Conservation (phyloP, 2,888 invertebrate genomes). For the Uropetala carovei region DNA sequence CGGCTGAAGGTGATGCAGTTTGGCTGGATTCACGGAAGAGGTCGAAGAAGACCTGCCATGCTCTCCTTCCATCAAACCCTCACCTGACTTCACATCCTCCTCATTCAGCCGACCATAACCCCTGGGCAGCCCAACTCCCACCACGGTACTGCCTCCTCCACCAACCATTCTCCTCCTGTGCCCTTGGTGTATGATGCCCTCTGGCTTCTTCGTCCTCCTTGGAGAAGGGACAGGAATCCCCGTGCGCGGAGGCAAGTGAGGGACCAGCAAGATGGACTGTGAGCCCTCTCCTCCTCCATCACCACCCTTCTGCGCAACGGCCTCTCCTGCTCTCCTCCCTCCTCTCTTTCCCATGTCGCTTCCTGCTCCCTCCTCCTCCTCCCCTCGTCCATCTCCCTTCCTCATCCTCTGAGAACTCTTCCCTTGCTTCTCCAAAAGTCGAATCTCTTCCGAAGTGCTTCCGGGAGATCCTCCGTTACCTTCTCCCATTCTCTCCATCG, state of each 20-base stretch:
- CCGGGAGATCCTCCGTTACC: conserved; percentile 73
- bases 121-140: background rate
- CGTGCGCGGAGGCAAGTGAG: conserved; percentile 44
- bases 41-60: conserved; percentile 37
- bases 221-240: conserved; percentile 45
- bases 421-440: conserved; percentile 86
- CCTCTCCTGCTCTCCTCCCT: background rate
- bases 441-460: conserved; percentile 80
- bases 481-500: conserved; percentile 72
- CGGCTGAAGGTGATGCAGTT: conserved; percentile 1
- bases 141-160: conserved; percentile 20
- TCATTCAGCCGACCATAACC: conserved; percentile 53
- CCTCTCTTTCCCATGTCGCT: conserved; percentile 66
- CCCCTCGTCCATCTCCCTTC: background rate
- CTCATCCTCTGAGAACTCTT: conserved; percentile 84
- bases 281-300: conserved; percentile 3
- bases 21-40: background rate
- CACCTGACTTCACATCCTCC: conserved; percentile 21
- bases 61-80: conserved; percentile 11
- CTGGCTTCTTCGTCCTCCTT: conserved; percentile 19
- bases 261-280: conserved; percentile 23
- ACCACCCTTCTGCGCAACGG: background rate
- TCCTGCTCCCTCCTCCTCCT: background rate
- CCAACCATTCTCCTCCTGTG: conserved; percentile 29
- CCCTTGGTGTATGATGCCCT: background rate